A percentile compares a stretch with the other conserved stretches of the same genome.
phyloP scores from a whole-genome alignment of 2,113 vertebrate genomes.

The Climacteris rufus region DNA sequence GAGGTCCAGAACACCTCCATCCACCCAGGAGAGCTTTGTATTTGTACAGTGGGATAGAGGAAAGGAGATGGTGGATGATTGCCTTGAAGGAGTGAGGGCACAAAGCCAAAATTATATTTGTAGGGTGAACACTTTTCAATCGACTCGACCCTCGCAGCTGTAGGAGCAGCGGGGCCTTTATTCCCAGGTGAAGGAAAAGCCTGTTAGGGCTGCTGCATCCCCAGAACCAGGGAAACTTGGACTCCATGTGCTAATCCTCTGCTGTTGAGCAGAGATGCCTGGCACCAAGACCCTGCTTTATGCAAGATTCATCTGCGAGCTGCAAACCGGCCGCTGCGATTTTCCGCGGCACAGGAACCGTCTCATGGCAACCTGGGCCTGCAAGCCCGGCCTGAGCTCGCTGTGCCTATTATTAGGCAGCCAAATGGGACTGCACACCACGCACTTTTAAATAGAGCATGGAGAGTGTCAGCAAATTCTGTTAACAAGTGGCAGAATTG shows the following conservation, averaged over 20 bases:
- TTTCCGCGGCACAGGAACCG: accelerated
- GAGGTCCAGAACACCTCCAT: not conserved
- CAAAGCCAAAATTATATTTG: not conserved
- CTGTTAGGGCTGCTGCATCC: not conserved
- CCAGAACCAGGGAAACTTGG: not conserved
- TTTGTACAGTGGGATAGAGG: not conserved
- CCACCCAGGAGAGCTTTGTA: accelerated
- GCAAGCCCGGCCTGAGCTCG: not conserved
- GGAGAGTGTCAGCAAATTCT: not conserved
- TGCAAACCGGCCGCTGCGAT: not conserved
- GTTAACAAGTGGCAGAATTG: constrained; percentile 25
- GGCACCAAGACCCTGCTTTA: not conserved
- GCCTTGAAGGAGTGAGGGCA: not conserved
- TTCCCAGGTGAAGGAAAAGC: not conserved
- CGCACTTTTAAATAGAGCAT: not conserved
- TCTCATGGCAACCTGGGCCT: not conserved
- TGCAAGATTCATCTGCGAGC: accelerated
- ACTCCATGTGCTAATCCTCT: not conserved
- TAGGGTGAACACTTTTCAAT: not conserved
- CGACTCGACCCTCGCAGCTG: accelerated
- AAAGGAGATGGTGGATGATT: not conserved
- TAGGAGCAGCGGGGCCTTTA: not conserved
- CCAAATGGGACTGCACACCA: not conserved
- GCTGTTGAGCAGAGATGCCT: not conserved
- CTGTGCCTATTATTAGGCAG: not conserved